Conservation (phyloP, 2,888 invertebrate genomes). For the Lasiommata megera region DNA sequence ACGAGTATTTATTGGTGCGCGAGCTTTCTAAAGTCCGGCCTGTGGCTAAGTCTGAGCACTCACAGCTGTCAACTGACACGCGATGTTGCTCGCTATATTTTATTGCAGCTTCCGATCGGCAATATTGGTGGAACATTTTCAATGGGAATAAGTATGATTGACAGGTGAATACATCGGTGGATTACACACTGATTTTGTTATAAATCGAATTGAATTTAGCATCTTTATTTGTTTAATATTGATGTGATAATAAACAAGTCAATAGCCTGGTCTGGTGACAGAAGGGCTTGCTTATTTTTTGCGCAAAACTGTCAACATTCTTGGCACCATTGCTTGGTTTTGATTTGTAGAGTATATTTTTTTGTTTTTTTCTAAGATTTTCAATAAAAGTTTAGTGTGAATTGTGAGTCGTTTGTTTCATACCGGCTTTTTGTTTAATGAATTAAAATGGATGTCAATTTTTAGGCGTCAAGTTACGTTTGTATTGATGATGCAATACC, state of each 20-base stretch:
- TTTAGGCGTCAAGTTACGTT: too few species aligned
- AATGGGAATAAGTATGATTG: constrained; percentile 14
- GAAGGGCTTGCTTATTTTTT: too few species aligned
- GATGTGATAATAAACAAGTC: background rate
- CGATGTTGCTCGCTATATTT: constrained; percentile 47
- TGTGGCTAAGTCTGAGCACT: constrained; percentile 48
- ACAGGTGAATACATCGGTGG: constrained; percentile 11
- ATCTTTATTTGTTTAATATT: constrained; percentile 13
- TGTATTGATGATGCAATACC: too few species aligned
- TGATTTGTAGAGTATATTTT: too few species aligned
- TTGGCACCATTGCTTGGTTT: too few species aligned
- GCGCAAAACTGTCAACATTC: too few species aligned
- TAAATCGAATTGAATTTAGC: constrained; percentile 11
- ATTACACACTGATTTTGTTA: constrained; percentile 8
- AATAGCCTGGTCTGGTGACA: background rate
- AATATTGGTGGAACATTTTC: constrained; percentile 3
- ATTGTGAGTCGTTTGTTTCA: too few species aligned
- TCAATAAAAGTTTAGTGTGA: too few species aligned
- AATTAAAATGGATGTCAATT: too few species aligned
- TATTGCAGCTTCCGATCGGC: constrained; percentile 31
- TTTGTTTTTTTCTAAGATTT: too few species aligned
- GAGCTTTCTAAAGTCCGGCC: constrained; percentile 66
- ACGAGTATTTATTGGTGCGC: constrained; percentile 74
- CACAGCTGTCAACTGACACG: constrained; percentile 64
- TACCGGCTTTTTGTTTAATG: too few species aligned